Evolutionary conservation across 2,888 invertebrate species (phyloP).

Genomic region (Polietes domitor): DNA sequence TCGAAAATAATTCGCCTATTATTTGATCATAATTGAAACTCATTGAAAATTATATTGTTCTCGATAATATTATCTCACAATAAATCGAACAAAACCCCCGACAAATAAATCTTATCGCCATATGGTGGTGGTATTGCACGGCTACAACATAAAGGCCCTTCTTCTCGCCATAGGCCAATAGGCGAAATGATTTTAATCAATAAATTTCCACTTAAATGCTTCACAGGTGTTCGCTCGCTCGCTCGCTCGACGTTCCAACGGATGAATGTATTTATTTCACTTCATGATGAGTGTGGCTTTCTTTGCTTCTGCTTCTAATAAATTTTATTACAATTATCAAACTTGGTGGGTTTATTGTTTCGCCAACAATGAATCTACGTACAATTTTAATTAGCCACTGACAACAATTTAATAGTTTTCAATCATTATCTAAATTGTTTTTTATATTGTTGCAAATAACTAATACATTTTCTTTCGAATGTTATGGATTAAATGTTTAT

Average conservation of each 20-base stretch:
- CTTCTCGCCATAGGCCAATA: not conserved
- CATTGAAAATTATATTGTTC: too few relatives aligned
- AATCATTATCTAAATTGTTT: not conserved
- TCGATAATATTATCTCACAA: too few relatives aligned
- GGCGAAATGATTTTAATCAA: not conserved
- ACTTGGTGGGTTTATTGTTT: too few relatives aligned
- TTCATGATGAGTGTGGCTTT: not conserved
- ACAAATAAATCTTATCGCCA: too few relatives aligned
- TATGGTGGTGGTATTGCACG: too few relatives aligned
- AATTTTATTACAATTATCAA: conserved; percentile 18
- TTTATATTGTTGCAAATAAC: not conserved
- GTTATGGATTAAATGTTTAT: not conserved
- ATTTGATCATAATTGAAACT: too few relatives aligned
- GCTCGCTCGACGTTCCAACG: too few relatives aligned
- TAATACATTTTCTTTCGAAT: not conserved
- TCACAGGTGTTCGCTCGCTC: not conserved
- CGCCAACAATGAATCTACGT: too few relatives aligned
- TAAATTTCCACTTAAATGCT: too few relatives aligned
- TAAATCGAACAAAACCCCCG: too few relatives aligned
- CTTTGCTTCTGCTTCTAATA: not conserved
- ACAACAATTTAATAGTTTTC: not conserved
- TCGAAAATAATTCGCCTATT: too few relatives aligned
- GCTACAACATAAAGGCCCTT: not conserved
- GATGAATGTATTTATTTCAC: too few relatives aligned
- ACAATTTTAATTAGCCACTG: not conserved